Conservation (phyloP, 2,888 invertebrate genomes). For the Trichogramma evanescens region DNA sequence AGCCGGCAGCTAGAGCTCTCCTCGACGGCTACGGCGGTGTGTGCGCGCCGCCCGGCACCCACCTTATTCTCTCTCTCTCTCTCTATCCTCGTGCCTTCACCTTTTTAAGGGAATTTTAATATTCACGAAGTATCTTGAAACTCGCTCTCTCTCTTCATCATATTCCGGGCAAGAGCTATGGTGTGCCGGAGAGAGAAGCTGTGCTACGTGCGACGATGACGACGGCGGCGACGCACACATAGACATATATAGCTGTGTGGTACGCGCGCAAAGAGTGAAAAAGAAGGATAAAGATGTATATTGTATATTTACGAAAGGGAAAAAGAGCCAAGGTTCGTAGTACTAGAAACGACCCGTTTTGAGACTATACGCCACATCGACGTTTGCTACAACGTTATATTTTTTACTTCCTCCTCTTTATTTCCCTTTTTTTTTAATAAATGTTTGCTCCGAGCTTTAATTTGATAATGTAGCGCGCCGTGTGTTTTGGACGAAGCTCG, state of each 20-base stretch:
- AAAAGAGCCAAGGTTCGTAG: too few species aligned
- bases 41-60: too few species aligned
- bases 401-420: slow-evolving; percentile 7
- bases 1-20: neutral
- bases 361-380: neutral
- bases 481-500: too few species aligned
- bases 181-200: neutral
- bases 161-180: slow-evolving; percentile 7
- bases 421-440: neutral
- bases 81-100: neutral
- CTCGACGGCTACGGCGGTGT: neutral
- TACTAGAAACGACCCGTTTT: neutral
- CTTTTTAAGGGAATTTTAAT: slow-evolving; percentile 16
- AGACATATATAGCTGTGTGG: too few species aligned
- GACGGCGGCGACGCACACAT: neutral
- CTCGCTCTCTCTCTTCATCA: slow-evolving; percentile 5
- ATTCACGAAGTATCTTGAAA: neutral
- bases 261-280: too few species aligned
- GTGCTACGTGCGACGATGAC: neutral
- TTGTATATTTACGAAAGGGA: too few species aligned
- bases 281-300: too few species aligned
- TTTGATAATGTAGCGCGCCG: neutral
- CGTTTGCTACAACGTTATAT: neutral
- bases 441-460: slow-evolving; percentile 19
- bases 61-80: too few species aligned